Base-by-base conservation (phyloP, 2,888 invertebrate genomes). In the Tachina grossa region DNA sequence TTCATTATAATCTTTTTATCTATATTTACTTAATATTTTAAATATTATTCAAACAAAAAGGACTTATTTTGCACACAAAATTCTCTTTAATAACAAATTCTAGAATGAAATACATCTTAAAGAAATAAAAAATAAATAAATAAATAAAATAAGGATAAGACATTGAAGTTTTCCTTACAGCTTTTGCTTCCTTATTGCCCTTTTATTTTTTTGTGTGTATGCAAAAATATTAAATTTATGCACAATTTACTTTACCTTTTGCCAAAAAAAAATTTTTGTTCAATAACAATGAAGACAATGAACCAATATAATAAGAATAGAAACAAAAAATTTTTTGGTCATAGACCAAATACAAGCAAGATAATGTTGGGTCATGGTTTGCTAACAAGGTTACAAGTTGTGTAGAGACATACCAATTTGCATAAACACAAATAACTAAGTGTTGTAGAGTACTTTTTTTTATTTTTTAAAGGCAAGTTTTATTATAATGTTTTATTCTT, bases 211-310 rank as follows among this genome's bases (percentile, higher is more conserved):
- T 71, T 82, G 55, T 76, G 63, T 71, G 49, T 49, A 65, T 2
- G 80, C 51, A 13, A 66, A 49, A 63, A 77, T 79, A 76, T 76
- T 59, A 84, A 84, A 80, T 84, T 80, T 80, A 76, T 84, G 80
- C 80, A 76, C 71, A 84, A 84, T 84, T 80, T 84, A 80, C 80
- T 31, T 31, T 31, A 31, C 75, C 71, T 84, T 71, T 71, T 39
- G 47, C 55, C 22, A 69, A 74, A 45, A 74, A 45, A 74, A 69
- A 69, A 69, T 74, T 83, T 71, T 19, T 65, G 57, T 77, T 83
- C 71, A 61, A 82, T 53, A 81, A 68, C 59, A 65, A 76, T 51
- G 51, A 51, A 65, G 57, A 43, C 31, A 65, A n/a, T 65, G 55
- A 82, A 76, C 69, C 61, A 22, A 43, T 72, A 66, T n/a, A 31